Percentiles rank a stretch among this genome's conserved stretches.
phyloP scores from a whole-genome alignment of 2,888 invertebrate species.

The Xylota sylvarum region DNA sequence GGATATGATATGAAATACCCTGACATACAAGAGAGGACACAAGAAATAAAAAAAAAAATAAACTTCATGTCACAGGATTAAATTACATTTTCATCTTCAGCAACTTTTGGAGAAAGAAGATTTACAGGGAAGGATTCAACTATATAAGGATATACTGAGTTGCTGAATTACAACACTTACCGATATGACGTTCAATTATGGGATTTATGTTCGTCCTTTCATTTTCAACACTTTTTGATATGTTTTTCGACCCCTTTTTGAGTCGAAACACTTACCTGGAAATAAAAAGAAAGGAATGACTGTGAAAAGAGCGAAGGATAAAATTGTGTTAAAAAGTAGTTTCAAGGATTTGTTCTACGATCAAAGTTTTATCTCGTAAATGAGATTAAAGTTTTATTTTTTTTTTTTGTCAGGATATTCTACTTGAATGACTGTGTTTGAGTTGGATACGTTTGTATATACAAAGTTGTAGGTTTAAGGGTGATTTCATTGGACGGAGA shows the following conservation, averaged over 20 bases:
- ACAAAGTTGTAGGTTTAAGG: background rate
- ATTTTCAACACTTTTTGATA: constrained; percentile 41
- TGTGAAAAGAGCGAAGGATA: constrained; percentile 13
- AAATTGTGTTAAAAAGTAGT: constrained; percentile 49
- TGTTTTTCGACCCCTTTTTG: constrained; percentile 8
- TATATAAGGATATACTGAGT: background rate
- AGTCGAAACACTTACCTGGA: constrained; percentile 51
- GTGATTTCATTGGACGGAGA: background rate
- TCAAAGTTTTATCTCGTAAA: constrained; percentile 60
- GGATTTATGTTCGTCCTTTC: constrained; percentile 59
- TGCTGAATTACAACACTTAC: constrained; percentile 47
- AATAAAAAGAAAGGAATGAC: constrained; percentile 10
- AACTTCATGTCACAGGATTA: constrained; percentile 26
- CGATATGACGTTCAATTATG: constrained; percentile 60
- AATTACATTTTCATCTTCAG: constrained; percentile 52
- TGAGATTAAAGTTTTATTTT: constrained; percentile 49
- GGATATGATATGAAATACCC: constrained; percentile 27
- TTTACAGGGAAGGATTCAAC: constrained; percentile 9
- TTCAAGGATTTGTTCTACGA: constrained; percentile 52
- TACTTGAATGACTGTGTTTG: background rate
- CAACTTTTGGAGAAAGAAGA: constrained; percentile 19
- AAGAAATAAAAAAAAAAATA: background rate
- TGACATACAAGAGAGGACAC: constrained; percentile 20
- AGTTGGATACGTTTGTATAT: background rate
- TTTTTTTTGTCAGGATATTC: constrained; percentile 6